Percentiles rank a stretch among this genome's conserved stretches.
These are phyloP conservation scores for Oreochromis mossambicus DNA, from an alignment of 2,797 vertebrate genomes.

Conservation along the genomic window DNA sequence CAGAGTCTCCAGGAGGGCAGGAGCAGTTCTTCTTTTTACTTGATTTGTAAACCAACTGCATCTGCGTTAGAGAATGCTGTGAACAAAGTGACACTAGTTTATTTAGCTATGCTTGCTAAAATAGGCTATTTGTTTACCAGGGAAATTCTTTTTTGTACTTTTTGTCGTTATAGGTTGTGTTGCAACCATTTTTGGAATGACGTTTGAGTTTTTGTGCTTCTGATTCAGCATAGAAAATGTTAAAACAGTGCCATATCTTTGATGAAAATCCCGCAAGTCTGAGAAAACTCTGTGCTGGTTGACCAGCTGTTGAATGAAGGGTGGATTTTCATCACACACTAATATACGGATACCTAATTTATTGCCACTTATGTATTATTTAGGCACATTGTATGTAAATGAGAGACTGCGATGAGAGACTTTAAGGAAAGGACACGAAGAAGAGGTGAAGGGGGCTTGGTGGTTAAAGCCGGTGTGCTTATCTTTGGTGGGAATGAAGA, in stretches of 20 bases:
- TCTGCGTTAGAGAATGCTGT: constrained; percentile 78
- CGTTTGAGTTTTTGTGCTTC: constrained; percentile 59
- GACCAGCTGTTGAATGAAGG: constrained; percentile 43
- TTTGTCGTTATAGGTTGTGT: constrained; percentile 62
- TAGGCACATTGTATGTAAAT: constrained; percentile 66
- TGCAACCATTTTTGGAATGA: constrained; percentile 63
- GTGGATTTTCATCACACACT: constrained; percentile 56
- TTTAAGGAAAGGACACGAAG: constrained; percentile 14
- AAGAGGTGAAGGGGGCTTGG: not conserved
- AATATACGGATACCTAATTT: constrained; percentile 65
- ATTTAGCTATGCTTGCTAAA: constrained; percentile 80
- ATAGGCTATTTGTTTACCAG: constrained; percentile 76
- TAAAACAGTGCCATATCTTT: constrained; percentile 75
- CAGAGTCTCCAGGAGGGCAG: constrained; percentile 41
- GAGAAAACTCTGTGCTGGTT: constrained; percentile 24
- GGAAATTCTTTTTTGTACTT: constrained; percentile 70
- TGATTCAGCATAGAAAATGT: constrained; percentile 68
- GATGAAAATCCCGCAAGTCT: constrained; percentile 65
- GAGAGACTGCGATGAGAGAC: constrained; percentile 19
- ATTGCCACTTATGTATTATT: constrained; percentile 70
- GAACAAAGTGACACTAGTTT: constrained; percentile 70
- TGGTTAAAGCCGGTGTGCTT: constrained; percentile 31
- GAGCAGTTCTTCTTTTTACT: constrained; percentile 60
- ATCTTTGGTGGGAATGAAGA: constrained; percentile 80
- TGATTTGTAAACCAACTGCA: constrained; percentile 69